Evolutionary conservation across 1,140 invertebrate species (phyloP).

Genomic region (Papilio aristodemus): DNA sequence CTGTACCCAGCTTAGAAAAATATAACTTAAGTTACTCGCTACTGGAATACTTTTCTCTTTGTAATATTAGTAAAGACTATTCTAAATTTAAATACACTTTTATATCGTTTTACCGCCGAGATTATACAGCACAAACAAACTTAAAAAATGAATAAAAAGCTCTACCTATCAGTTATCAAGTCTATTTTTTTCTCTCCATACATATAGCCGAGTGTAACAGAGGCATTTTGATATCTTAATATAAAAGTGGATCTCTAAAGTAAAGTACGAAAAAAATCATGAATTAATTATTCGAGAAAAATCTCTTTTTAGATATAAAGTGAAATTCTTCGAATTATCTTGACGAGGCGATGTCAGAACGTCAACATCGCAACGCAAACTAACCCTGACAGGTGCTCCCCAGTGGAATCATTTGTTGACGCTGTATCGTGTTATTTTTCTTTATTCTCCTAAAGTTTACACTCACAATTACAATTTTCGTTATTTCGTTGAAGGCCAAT

Average conservation of each 20-base stretch:
- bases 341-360: not conserved
- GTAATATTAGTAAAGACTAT: too few relatives aligned
- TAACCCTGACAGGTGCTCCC: conserved; percentile 13
- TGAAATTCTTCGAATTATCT: conserved; percentile 4
- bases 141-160: too few relatives aligned
- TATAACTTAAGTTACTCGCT: too few relatives aligned
- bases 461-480: conserved; percentile 27
- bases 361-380: not conserved
- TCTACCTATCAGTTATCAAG: too few relatives aligned
- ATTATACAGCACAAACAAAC: too few relatives aligned
- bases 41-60: too few relatives aligned
- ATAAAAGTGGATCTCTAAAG: not conserved
- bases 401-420: conserved; percentile 15
- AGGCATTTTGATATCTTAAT: too few relatives aligned
- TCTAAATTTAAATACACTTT: too few relatives aligned
- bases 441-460: conserved; percentile 18
- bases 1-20: not conserved
- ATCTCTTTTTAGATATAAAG: not conserved
- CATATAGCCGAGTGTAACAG: too few relatives aligned
- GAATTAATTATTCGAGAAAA: not conserved
- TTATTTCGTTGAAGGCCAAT: conserved; percentile 8
- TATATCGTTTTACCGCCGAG: too few relatives aligned
- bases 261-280: not conserved
- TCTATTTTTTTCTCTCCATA: too few relatives aligned
- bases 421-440: conserved; percentile 21